phyloP scores from a whole-genome alignment of 1,140 invertebrate species.

The Aricia agestis region DNA sequence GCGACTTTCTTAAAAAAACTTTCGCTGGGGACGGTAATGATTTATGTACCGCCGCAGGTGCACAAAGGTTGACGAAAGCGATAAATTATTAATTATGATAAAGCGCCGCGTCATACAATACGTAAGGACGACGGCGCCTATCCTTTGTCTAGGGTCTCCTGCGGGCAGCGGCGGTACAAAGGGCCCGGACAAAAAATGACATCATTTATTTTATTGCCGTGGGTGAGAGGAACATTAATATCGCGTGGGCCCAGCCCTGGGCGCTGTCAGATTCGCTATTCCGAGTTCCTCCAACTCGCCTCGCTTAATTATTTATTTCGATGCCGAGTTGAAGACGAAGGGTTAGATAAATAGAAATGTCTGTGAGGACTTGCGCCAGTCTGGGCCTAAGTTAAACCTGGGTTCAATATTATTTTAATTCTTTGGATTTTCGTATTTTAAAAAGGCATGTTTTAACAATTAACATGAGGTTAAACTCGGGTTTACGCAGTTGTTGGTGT shows the following conservation, averaged over 20 bases:
- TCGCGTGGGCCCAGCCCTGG: conserved; percentile 63
- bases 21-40: not conserved
- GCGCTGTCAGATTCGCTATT: conserved; percentile 50
- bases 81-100: conserved; percentile 75
- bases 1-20: no score
- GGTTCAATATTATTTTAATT: no score
- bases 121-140: conserved; percentile 59
- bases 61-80: conserved; percentile 62
- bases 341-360: not conserved
- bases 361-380: no score
- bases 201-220: conserved; percentile 75
- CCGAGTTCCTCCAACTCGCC: conserved; percentile 39
- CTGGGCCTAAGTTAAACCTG: no score
- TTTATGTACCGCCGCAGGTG: conserved; percentile 39
- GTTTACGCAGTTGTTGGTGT: no score
- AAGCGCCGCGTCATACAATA: conserved; percentile 51
- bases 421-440: no score
- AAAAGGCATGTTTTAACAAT: no score
- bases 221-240: conserved; percentile 72
- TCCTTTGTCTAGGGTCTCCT: conserved; percentile 66
- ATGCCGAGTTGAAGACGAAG: not conserved
- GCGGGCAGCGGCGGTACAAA: conserved; percentile 54
- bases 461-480: no score
- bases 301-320: conserved; percentile 24
- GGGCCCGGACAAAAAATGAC: conserved; percentile 72